Conservation (phyloP, 2,797 vertebrate genomes). For the Protonibea diacanthus region DNA sequence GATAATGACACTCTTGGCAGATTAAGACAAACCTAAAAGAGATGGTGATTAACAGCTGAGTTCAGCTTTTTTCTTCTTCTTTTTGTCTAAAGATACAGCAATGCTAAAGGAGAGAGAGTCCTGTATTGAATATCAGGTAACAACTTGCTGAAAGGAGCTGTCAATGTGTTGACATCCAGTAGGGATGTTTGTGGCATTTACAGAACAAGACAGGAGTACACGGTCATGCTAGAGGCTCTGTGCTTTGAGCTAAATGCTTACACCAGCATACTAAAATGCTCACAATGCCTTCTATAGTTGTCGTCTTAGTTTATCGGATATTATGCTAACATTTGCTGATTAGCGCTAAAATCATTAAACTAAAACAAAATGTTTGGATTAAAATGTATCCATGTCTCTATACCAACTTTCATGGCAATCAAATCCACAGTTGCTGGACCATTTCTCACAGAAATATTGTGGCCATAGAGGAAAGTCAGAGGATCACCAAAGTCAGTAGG, state of each 20-base stretch:
- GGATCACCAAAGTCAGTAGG: not conserved
- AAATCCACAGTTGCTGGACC: too few relatives aligned
- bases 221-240: not conserved
- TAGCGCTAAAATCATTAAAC: not conserved
- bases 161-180: slow-evolving; percentile 23
- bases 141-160: slow-evolving; percentile 12
- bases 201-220: not conserved
- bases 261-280: not conserved
- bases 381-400: too few relatives aligned
- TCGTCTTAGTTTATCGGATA: not conserved
- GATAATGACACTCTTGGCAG: slow-evolving; percentile 56
- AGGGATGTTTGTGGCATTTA: not conserved
- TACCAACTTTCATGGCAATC: too few relatives aligned
- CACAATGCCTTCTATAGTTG: not conserved
- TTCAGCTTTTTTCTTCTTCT: slow-evolving; percentile 31
- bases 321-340: not conserved
- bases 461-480: not conserved
- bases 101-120: slow-evolving; percentile 6
- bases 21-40: slow-evolving; percentile 50
- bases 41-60: slow-evolving; percentile 51
- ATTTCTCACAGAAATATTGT: not conserved
- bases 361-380: too few relatives aligned
- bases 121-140: slow-evolving; percentile 33
- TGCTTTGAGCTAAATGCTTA: not conserved
- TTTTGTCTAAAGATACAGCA: slow-evolving; percentile 22